Conservation (phyloP, 2,797 vertebrate species). For the Pelobates cultripes region DNA sequence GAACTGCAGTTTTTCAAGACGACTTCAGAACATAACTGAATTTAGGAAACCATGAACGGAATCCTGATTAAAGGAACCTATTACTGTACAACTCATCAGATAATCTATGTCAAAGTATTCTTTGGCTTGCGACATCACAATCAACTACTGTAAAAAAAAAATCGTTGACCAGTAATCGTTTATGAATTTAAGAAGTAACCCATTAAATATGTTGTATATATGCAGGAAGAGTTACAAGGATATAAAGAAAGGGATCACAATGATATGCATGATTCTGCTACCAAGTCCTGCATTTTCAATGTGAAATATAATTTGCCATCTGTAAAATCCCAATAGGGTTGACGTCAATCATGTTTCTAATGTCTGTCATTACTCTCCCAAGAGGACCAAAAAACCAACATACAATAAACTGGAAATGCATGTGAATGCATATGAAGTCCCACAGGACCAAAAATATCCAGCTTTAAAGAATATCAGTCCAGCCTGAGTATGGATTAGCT, state of each 20-base stretch:
- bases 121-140: not conserved
- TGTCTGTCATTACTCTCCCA: conserved; percentile 1
- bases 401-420: conserved; percentile 24
- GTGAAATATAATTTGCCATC: conserved; percentile 9
- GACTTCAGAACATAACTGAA: too few species aligned
- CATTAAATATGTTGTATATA: not conserved
- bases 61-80: too few species aligned
- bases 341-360: conserved; percentile 36
- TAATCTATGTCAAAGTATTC: not conserved
- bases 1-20: too few species aligned
- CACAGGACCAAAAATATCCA: too few species aligned
- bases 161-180: not conserved
- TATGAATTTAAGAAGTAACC: not conserved
- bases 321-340: conserved; percentile 22
- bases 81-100: too few species aligned
- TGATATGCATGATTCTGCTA: conserved; percentile 4
- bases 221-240: not conserved
- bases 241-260: not conserved
- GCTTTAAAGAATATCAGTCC: too few species aligned
- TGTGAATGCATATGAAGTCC: not conserved
- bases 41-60: too few species aligned
- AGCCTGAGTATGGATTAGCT: too few species aligned
- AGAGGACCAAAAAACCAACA: not conserved
- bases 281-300: conserved; percentile 8
- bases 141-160: not conserved